Percentiles rank a stretch among this genome's conserved stretches.
Conservation (phyloP, 2,888 invertebrate genomes). For the Dolichopus griseipennis region DNA sequence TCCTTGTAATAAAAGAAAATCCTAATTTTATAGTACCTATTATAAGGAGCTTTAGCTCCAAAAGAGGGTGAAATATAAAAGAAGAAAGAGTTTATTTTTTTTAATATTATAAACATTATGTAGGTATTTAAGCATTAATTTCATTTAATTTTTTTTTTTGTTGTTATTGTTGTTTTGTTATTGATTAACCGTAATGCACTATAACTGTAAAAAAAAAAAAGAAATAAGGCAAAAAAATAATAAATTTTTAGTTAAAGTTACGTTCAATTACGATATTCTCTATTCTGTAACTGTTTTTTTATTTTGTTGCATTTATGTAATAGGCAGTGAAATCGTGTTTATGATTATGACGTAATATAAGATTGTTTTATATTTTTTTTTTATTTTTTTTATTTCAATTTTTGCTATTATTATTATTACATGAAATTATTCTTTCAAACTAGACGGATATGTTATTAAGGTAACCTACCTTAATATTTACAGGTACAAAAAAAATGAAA, state of each 20-base stretch:
- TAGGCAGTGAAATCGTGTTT: background rate
- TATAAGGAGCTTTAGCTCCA: no score
- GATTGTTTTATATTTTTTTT: background rate
- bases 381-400: background rate
- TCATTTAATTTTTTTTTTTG: no score
- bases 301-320: background rate
- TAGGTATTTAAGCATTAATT: background rate
- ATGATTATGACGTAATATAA: slow-evolving; percentile 1
- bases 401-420: no score
- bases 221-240: background rate
- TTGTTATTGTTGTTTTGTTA: background rate
- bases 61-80: no score
- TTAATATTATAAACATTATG: no score
- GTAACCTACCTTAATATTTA: background rate
- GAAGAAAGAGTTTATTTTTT: no score
- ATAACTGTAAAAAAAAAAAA: background rate
- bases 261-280: background rate
- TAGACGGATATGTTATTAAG: background rate
- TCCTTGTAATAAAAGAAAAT: no score
- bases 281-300: background rate
- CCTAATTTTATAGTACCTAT: no score
- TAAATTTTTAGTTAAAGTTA: background rate
- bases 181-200: background rate
- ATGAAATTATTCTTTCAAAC: background rate
- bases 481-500: no score